phyloP scores from a whole-genome alignment of 2,113 vertebrate genomes.

The Perca fluviatilis region DNA sequence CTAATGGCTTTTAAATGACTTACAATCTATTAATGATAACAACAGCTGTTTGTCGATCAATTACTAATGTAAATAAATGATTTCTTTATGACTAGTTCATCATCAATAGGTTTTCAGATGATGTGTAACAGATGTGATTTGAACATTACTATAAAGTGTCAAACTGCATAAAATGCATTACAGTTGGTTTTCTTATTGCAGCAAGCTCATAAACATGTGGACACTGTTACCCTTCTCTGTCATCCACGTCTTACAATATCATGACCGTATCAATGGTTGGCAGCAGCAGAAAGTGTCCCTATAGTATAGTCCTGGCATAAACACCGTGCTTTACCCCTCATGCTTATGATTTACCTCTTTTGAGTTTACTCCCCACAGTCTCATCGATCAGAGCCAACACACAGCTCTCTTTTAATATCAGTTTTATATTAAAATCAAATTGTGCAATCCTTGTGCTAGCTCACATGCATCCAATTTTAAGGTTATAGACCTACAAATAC shows the following conservation, averaged over 20 bases:
- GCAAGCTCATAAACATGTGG: not conserved
- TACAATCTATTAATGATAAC: not conserved
- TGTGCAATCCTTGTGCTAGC: conserved; percentile 19
- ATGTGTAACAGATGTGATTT: conserved; percentile 10
- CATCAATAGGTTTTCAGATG: not conserved
- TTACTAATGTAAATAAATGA: not conserved
- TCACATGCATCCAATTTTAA: not conserved
- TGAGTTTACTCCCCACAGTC: not conserved
- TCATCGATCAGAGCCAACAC: conserved; percentile 35
- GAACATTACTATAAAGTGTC: not conserved
- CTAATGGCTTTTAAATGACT: conserved; percentile 20
- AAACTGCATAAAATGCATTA: not conserved
- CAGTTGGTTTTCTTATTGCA: not conserved
- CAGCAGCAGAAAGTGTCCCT: conserved; percentile 3
- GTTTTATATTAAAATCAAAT: not conserved
- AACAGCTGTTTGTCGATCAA: not conserved
- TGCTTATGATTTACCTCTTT: conserved; percentile 16
- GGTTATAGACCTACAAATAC: not conserved
- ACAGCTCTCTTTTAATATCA: conserved; percentile 33
- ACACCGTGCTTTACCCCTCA: not conserved
- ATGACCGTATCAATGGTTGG: conserved; percentile 1
- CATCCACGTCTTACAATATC: not conserved
- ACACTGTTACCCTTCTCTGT: not conserved
- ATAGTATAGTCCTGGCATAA: not conserved
- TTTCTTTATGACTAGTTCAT: not conserved